These are phyloP conservation scores for Saguinus imperator DNA, from an alignment of 2,113 vertebrate genomes.

Conservation along the genomic window DNA sequence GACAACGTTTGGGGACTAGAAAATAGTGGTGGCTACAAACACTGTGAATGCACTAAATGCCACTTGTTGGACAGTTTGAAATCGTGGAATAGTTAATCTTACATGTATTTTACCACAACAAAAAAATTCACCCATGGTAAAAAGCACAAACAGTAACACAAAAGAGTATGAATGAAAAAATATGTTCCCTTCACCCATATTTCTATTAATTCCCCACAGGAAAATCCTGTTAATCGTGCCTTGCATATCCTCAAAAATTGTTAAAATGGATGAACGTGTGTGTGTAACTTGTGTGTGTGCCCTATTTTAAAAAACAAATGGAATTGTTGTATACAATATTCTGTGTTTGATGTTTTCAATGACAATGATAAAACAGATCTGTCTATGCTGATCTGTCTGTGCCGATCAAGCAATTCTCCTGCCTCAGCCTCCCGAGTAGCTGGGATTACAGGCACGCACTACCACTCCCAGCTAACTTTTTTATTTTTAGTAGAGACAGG, in stretches of 20 bases:
- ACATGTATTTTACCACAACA: neutral
- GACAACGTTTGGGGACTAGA: neutral
- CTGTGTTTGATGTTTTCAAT: neutral
- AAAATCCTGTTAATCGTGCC: neutral
- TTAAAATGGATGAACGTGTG: neutral
- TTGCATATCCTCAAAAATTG: neutral
- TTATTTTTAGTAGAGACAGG: too few relatives aligned
- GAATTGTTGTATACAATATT: neutral
- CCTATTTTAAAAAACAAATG: neutral
- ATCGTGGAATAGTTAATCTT: neutral
- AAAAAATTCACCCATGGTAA: neutral
- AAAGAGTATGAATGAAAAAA: neutral
- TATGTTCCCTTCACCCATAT: neutral
- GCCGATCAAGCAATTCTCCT: too few relatives aligned
- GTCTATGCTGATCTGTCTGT: too few relatives aligned
- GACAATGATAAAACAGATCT: neutral
- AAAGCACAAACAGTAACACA: neutral
- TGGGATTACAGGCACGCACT: too few relatives aligned
- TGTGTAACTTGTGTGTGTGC: neutral
- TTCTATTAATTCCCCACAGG: neutral
- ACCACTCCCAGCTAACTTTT: too few relatives aligned
- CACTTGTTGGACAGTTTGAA: neutral
- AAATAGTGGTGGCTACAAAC: neutral
- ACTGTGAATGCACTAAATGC: neutral
- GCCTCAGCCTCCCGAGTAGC: too few relatives aligned